Evolutionary conservation across 2,113 vertebrate genomes (phyloP).

Genomic region (Ahaetulla prasina): DNA sequence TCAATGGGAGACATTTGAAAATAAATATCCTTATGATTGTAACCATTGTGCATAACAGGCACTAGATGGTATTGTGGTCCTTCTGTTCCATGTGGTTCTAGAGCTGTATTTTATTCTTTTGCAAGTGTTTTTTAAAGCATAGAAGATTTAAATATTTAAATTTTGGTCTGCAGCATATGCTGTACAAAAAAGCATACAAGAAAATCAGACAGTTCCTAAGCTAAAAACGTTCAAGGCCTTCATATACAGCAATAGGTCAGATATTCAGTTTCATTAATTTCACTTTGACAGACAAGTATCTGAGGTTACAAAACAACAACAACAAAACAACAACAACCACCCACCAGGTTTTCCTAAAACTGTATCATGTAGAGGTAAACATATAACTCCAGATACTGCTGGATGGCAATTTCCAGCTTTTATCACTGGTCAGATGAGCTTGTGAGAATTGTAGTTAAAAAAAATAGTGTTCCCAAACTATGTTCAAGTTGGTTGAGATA

Average conservation of each 20-base stretch:
- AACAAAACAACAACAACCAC: no score
- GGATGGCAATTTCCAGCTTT: neutral
- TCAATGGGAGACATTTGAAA: neutral
- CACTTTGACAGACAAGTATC: neutral
- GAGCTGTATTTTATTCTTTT: neutral
- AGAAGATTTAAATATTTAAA: constrained; percentile 3
- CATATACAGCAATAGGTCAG: neutral
- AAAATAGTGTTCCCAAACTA: neutral
- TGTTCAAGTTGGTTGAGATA: neutral
- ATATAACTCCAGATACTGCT: neutral
- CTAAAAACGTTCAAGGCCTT: neutral
- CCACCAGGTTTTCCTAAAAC: neutral
- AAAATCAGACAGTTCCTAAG: neutral
- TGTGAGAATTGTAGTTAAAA: neutral
- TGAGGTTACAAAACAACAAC: neutral
- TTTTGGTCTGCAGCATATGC: constrained; percentile 18
- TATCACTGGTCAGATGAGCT: neutral
- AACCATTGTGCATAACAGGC: constrained; percentile 24
- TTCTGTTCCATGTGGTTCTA: constrained; percentile 20
- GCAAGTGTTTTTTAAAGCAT: neutral
- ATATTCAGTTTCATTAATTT: neutral
- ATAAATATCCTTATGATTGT: neutral
- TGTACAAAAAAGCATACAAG: constrained; percentile 6
- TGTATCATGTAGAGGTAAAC: neutral
- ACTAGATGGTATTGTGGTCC: constrained; percentile 61